phyloP scores from a whole-genome alignment of 1,140 invertebrate species.

The Goniozus legneri region DNA sequence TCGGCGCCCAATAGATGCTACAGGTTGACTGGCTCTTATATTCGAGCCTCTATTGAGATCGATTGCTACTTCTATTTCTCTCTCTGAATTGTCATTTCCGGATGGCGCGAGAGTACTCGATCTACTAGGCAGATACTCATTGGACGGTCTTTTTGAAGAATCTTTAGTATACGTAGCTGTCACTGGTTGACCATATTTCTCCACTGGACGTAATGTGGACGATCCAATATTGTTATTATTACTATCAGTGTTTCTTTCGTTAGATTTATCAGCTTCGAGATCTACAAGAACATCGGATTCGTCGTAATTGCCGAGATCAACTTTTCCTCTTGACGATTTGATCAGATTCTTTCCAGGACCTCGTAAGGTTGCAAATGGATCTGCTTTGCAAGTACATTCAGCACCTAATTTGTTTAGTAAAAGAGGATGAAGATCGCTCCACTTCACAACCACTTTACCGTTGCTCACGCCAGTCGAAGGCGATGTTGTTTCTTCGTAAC shows the following conservation, averaged over 20 bases:
- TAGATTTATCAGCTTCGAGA: slow-evolving; percentile 32
- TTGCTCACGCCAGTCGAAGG: slow-evolving; percentile 34
- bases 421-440: slow-evolving; percentile 66
- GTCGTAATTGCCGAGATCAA: slow-evolving; percentile 47
- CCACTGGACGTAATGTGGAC: not conserved
- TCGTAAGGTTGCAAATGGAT: slow-evolving; percentile 53
- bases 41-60: not conserved
- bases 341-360: slow-evolving; percentile 35
- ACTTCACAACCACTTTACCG: slow-evolving; percentile 61
- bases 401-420: slow-evolving; percentile 68
- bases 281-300: slow-evolving; percentile 49
- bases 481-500: slow-evolving; percentile 22
- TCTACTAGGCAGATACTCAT: slow-evolving; percentile 21
- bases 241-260: not conserved
- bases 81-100: not conserved
- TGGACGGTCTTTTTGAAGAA: not conserved
- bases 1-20: too few species aligned
- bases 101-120: not conserved
- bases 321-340: slow-evolving; percentile 39
- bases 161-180: too few species aligned
- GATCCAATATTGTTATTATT: not conserved
- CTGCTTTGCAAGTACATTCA: slow-evolving; percentile 69
- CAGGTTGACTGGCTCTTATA: too few species aligned
- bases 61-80: not conserved
- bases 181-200: not conserved